These are phyloP conservation scores for Poeciliopsis presidionis DNA, from an alignment of 2,797 vertebrate genomes.

Conservation along the genomic window DNA sequence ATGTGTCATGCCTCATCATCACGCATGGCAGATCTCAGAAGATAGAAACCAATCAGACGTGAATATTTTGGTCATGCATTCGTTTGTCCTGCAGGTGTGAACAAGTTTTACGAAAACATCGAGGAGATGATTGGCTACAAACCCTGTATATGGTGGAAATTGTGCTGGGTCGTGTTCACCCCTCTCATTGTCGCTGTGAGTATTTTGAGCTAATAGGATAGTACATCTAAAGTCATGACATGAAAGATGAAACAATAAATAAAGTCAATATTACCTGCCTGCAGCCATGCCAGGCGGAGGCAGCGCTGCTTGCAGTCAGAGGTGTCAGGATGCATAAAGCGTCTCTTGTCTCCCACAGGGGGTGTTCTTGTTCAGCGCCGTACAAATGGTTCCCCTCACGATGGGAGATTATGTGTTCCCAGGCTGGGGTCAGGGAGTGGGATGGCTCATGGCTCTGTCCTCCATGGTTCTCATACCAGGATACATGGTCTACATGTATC, in stretches of 20 bases:
- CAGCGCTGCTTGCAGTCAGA: constrained; percentile 35
- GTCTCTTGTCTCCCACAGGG: constrained; percentile 84
- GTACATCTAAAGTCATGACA: constrained; percentile 60
- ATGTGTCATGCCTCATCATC: constrained; percentile 54
- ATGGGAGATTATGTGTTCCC: constrained; percentile 97
- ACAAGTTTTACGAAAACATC: constrained; percentile 98
- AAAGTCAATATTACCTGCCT: constrained; percentile 71
- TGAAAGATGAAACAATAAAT: constrained; percentile 64
- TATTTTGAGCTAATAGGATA: constrained; percentile 50
- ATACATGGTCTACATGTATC: constrained; percentile 97
- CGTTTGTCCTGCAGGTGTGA: constrained; percentile 86
- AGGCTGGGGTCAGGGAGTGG: constrained; percentile 96
- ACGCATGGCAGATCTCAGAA: constrained; percentile 58
- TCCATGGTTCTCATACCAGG: constrained; percentile 98
- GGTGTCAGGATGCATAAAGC: constrained; percentile 72
- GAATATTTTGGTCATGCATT: constrained; percentile 62
- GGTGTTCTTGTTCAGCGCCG: constrained; percentile 96
- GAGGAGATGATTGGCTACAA: constrained; percentile 98
- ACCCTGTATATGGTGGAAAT: constrained; percentile 97
- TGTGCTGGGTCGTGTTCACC: constrained; percentile 98
- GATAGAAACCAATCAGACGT: constrained; percentile 70
- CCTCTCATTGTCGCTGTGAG: constrained; percentile 96
- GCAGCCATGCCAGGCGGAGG: constrained; percentile 45
- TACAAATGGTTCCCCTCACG: constrained; percentile 97
- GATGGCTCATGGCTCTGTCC: constrained; percentile 98